phyloP scores from a whole-genome alignment of 2,113 vertebrate species.

The Mionectes macconnelli region DNA sequence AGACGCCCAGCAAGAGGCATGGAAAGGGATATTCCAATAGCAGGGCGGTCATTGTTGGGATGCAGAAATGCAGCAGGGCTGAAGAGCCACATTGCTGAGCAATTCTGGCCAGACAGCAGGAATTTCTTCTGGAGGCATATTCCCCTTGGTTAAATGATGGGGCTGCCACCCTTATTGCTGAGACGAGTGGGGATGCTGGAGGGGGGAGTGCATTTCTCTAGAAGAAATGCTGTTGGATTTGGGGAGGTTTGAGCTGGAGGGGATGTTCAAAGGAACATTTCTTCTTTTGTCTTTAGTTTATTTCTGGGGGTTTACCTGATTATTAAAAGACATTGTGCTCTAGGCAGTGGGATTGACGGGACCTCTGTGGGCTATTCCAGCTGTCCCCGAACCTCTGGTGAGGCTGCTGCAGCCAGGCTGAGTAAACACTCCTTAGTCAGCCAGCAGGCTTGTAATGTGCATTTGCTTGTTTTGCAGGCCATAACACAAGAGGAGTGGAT shows the following conservation, averaged over 20 bases:
- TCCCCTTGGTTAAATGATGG: slow-evolving; percentile 11
- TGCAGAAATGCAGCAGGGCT: slow-evolving; percentile 48
- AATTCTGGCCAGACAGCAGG: not conserved
- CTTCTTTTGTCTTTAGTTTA: slow-evolving; percentile 13
- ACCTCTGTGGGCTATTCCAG: not conserved
- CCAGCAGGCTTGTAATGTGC: not conserved
- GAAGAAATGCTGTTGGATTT: not conserved
- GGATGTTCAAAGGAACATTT: slow-evolving; percentile 14
- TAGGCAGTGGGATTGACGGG: not conserved
- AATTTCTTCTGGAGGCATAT: slow-evolving; percentile 31
- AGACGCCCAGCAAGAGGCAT: not conserved
- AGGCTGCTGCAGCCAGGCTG: not conserved
- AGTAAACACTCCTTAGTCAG: not conserved
- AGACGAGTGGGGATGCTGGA: not conserved
- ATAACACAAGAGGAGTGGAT: not conserved
- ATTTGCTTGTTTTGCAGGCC: slow-evolving; percentile 13
- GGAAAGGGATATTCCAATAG: slow-evolving; percentile 40
- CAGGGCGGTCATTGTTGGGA: slow-evolving; percentile 54
- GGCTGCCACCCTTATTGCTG: slow-evolving; percentile 17
- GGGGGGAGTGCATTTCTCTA: not conserved
- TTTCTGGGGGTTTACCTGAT: not conserved
- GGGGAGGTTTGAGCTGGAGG: slow-evolving; percentile 2
- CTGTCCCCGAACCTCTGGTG: not conserved
- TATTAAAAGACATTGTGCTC: not conserved
- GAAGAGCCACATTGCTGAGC: slow-evolving; percentile 25